phyloP scores from a whole-genome alignment of 2,113 vertebrate species.

The Alectura lathami region DNA sequence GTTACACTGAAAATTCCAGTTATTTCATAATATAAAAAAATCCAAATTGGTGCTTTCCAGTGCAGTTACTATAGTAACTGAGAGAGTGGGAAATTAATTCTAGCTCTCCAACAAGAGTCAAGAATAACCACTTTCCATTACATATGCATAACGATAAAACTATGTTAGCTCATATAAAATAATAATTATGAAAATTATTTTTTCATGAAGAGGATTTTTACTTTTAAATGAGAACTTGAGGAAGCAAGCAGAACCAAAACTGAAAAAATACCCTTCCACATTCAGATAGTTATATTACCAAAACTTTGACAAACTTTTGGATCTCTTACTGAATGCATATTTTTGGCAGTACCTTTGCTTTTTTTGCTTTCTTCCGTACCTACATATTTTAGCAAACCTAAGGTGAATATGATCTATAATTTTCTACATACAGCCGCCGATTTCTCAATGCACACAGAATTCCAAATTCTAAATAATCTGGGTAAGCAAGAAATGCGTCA shows the following conservation, averaged over 20 bases:
- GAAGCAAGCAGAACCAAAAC: conserved; percentile 9
- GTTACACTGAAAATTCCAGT: not conserved
- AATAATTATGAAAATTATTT: conserved; percentile 64
- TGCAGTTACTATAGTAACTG: conserved; percentile 61
- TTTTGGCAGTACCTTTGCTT: not conserved
- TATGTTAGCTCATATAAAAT: conserved; percentile 57
- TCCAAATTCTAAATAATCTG: not conserved
- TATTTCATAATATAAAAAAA: conserved; percentile 50
- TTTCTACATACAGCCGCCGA: not conserved
- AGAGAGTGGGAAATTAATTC: conserved; percentile 54
- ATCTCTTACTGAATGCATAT: not conserved
- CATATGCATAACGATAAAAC: conserved; percentile 40
- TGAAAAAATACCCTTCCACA: not conserved
- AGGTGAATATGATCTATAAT: not conserved
- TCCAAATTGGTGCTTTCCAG: conserved; percentile 27
- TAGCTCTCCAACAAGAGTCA: conserved; percentile 49
- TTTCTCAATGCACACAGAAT: not conserved
- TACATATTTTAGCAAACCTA: not conserved
- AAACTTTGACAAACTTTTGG: not conserved
- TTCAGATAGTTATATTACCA: not conserved
- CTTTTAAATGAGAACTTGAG: conserved; percentile 49
- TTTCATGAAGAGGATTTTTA: conserved; percentile 51
- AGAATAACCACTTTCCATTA: conserved; percentile 62
- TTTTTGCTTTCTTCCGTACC: not conserved
- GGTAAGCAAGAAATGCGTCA: not conserved